Evolutionary conservation across 2,113 vertebrate genomes (phyloP).

Genomic region (Pachyramphus minor): DNA sequence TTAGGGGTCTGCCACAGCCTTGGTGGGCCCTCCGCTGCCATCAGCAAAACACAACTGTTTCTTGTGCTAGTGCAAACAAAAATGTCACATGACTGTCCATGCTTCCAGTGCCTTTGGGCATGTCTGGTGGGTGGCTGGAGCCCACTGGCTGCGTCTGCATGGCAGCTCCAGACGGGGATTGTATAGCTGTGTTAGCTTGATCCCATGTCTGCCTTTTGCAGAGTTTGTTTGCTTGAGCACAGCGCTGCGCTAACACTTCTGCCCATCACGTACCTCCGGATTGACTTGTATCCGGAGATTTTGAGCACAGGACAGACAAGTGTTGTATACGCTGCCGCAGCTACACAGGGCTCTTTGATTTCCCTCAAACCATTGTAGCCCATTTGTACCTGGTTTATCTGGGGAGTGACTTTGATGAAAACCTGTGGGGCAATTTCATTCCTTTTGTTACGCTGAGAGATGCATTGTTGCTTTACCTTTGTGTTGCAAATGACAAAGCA

Average conservation of each 20-base stretch:
- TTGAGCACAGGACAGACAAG: not conserved
- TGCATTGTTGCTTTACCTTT: not conserved
- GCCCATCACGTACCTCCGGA: not conserved
- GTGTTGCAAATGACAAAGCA: not conserved
- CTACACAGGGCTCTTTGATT: not conserved
- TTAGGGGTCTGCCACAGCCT: not conserved
- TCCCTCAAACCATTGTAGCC: not conserved
- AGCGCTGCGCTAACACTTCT: not conserved
- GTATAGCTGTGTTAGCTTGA: conserved; percentile 43
- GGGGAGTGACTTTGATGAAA: not conserved
- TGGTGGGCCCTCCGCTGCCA: not conserved
- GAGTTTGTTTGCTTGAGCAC: conserved; percentile 49
- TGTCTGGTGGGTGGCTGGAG: conserved; percentile 32
- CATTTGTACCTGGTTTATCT: not conserved
- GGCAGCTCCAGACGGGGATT: not conserved
- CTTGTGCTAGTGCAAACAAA: conserved; percentile 24
- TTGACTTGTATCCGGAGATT: not conserved
- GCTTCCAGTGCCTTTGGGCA: conserved; percentile 26
- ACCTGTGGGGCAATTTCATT: not conserved
- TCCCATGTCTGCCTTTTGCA: conserved; percentile 34
- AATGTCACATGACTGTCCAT: not conserved
- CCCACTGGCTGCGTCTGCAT: not conserved
- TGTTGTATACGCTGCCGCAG: not conserved
- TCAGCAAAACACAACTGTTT: not conserved
- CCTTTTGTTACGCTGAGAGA: not conserved